Conservation (phyloP, 2,888 invertebrate species). For the Chaetogeoica ovagalla region DNA sequence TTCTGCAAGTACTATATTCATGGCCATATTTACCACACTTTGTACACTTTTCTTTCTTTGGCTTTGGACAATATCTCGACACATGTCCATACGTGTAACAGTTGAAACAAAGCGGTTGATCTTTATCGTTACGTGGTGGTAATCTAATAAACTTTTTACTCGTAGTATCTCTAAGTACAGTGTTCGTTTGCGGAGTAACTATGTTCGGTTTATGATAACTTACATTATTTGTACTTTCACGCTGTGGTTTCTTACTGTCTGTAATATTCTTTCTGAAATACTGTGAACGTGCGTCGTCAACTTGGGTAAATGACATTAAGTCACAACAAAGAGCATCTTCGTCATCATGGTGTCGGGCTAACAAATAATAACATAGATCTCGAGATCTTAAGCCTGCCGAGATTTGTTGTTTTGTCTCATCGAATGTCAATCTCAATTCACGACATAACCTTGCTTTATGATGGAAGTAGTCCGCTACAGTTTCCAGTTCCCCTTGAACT, state of each 20-base stretch:
- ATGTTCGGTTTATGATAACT: too few species aligned
- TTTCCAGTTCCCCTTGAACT: not conserved
- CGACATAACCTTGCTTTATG: constrained; percentile 1
- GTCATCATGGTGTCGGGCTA: not conserved
- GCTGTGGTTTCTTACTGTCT: not conserved
- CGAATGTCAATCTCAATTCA: not conserved
- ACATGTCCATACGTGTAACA: not conserved
- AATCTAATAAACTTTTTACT: not conserved
- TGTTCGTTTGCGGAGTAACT: too few species aligned
- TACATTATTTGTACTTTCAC: too few species aligned
- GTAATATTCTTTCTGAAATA: not conserved
- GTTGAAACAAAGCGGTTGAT: constrained; percentile 6
- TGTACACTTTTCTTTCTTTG: constrained; percentile 1
- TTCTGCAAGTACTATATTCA: not conserved
- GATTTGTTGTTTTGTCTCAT: not conserved
- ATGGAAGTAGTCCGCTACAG: not conserved
- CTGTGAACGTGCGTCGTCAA: not conserved
- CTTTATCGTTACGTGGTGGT: not conserved
- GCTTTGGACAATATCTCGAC: not conserved
- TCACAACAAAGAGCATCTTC: not conserved
- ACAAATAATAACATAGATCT: not conserved
- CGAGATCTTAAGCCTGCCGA: not conserved
- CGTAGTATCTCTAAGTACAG: too few species aligned
- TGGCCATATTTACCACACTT: constrained; percentile 10
- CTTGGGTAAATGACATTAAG: not conserved